Percentiles rank a stretch among this genome's conserved stretches.
These are phyloP conservation scores for Xanthia togata DNA, from an alignment of 2,888 invertebrate genomes.

Conservation along the genomic window DNA sequence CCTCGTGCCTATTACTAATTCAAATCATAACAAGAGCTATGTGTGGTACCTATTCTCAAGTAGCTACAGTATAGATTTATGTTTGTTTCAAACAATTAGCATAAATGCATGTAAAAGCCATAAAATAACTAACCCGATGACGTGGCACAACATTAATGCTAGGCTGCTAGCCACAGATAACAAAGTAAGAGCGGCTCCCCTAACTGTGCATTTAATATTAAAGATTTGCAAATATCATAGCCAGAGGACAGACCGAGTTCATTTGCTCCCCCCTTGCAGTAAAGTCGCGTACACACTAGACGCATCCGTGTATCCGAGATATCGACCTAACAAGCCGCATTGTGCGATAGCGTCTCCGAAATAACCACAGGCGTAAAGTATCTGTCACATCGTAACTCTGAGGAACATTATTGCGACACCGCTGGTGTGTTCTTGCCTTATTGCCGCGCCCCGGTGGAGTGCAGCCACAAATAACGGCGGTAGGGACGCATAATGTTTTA, in stretches of 20 bases:
- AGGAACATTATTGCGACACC: slow-evolving; percentile 73
- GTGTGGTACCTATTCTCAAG: too few species aligned
- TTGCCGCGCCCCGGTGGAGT: slow-evolving; percentile 79
- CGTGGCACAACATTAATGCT: slow-evolving; percentile 53
- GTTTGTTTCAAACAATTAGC: slow-evolving; percentile 42
- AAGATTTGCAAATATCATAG: slow-evolving; percentile 84
- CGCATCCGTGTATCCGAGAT: slow-evolving; percentile 57
- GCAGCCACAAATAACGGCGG: slow-evolving; percentile 84
- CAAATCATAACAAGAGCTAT: neutral
- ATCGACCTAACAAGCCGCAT: slow-evolving; percentile 70
- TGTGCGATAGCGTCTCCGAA: slow-evolving; percentile 65
- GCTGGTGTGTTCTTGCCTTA: slow-evolving; percentile 78
- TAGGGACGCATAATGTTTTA: slow-evolving; percentile 87
- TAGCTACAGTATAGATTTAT: slow-evolving; percentile 6
- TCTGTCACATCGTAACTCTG: slow-evolving; percentile 74
- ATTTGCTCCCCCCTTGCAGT: slow-evolving; percentile 74
- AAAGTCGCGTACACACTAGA: slow-evolving; percentile 72
- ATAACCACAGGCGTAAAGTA: slow-evolving; percentile 77
- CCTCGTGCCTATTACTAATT: neutral
- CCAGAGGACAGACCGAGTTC: slow-evolving; percentile 67
- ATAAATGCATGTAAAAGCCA: slow-evolving; percentile 45
- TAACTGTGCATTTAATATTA: slow-evolving; percentile 83
- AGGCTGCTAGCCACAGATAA: slow-evolving; percentile 82
- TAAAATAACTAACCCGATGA: slow-evolving; percentile 63
- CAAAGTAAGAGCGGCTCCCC: slow-evolving; percentile 72